These are phyloP conservation scores for Gymnodraco acuticeps DNA, from an alignment of 2,797 vertebrate species.

Conservation along the genomic window DNA sequence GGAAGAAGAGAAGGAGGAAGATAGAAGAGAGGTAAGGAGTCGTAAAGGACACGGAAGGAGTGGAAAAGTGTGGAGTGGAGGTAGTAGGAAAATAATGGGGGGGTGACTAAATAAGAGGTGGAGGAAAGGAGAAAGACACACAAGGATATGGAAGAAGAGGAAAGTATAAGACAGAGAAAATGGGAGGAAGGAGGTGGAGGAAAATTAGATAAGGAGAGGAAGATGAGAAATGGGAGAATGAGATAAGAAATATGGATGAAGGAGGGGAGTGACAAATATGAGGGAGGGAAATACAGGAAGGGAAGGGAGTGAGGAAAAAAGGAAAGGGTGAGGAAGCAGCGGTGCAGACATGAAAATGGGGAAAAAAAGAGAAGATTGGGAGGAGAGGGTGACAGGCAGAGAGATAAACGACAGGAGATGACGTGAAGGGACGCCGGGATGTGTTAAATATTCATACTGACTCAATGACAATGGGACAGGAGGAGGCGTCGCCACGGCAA, in stretches of 20 bases:
- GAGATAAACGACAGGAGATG: conserved; percentile 45
- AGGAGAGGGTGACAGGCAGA: conserved; percentile 18
- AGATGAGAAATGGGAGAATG: not conserved
- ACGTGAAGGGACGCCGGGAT: conserved; percentile 41
- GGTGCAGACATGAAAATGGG: not conserved
- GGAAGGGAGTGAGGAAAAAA: not conserved
- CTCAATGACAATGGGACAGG: conserved; percentile 58
- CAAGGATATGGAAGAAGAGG: not conserved
- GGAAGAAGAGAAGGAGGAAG: not conserved
- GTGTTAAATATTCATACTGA: conserved; percentile 71
- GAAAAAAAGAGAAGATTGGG: not conserved
- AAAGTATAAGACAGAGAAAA: not conserved
- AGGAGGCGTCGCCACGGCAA: conserved; percentile 51
- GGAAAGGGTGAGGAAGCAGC: conserved; percentile 1
- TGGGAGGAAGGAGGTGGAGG: not conserved
- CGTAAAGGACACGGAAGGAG: too few species aligned
- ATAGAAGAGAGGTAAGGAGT: not conserved
- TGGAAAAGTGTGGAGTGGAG: not conserved
- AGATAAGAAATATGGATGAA: not conserved
- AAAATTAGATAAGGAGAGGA: not conserved
- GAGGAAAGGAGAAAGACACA: not conserved
- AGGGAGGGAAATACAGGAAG: not conserved
- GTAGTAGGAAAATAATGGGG: not conserved
- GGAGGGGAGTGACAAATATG: not conserved
- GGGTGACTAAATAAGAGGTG: not conserved